phyloP scores from a whole-genome alignment of 2,113 vertebrate genomes.

The Vulpes vulpes region DNA sequence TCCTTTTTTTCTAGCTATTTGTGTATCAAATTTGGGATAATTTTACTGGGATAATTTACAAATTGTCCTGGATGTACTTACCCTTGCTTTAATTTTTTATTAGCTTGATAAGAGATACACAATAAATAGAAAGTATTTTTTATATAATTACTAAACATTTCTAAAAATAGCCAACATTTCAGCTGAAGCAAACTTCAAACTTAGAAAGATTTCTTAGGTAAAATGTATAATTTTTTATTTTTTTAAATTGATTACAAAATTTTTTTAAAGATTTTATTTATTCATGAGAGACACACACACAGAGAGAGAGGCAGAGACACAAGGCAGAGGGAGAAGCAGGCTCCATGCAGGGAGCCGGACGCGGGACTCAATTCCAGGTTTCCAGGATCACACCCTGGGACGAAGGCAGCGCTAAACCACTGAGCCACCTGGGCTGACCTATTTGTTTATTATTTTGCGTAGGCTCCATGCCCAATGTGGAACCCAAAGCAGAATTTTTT shows the following conservation, averaged over 20 bases:
- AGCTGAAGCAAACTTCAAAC: neutral
- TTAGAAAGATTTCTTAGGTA: slow-evolving; percentile 21
- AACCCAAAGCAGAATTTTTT: no score
- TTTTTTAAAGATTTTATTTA: neutral
- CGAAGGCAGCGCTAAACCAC: no score
- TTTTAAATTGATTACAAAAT: neutral
- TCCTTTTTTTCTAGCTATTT: slow-evolving; percentile 39
- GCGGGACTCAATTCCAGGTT: no score
- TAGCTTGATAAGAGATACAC: slow-evolving; percentile 9
- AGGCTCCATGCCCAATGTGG: no score
- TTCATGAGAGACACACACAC: neutral
- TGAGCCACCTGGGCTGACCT: no score
- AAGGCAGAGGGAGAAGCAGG: neutral
- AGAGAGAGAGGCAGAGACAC: neutral
- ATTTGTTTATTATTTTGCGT: no score
- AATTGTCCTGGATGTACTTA: neutral
- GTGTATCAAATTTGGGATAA: neutral
- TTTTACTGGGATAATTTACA: slow-evolving; percentile 38
- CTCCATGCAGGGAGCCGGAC: neutral
- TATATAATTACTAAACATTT: slow-evolving; percentile 4
- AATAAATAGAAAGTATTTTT: slow-evolving; percentile 28
- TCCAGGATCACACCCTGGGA: no score
- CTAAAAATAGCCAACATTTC: slow-evolving; percentile 7
- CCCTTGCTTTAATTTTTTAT: slow-evolving; percentile 32
- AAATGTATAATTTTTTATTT: neutral